Base-by-base conservation (phyloP, 2,113 vertebrate genomes). In the Struthio camelus region DNA sequence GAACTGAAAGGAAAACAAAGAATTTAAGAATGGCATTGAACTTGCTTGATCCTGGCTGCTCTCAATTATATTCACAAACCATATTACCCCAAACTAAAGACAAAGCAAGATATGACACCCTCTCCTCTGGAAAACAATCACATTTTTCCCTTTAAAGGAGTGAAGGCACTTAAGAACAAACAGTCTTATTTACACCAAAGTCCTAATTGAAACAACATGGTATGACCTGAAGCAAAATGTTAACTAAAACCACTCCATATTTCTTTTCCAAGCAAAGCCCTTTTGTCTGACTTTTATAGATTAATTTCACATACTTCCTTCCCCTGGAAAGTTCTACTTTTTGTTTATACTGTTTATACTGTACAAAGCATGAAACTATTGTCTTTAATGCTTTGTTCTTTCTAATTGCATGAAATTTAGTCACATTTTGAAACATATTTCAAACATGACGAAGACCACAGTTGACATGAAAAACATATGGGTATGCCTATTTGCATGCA, bases 201-300 rank as follows among this genome's bases (percentile, higher is more conserved):
- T 66, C 85, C 83, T 96, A 96, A 95, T 80, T 96, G 94, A 96
- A 97, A 97, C 40, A 97, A 85, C n/a, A 97, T 97, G 93, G 93
- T 89, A 93, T 93, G 85, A 97, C 94, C 94, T 90, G 93, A 85
- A 97, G 94, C 88, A 96, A 97, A 97, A 94, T 38, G 62, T 81
- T 97, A 96, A 98, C 97, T 96, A 91, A 97, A 98, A 97, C 85
- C 95, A 95, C 64, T 36, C 75, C 42, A 54, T 65, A 64, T 90
- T 92, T 95, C 73, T 94, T 87, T 72, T 89, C 90, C 94, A 90
- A 93, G 90, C 85, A 85, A 87, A 66, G 25, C 75, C 69, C 18
- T 70, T 90, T 85, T 94, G 87, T 84, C 76, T 94, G 92, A 84
- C 44, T 96, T 80, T 96, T 30, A 87, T 36, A 87, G 75, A 71